A percentile compares a stretch with the other conserved stretches of the same genome.
phyloP scores from a whole-genome alignment of 2,888 invertebrate genomes.

The Gari tellinella region DNA sequence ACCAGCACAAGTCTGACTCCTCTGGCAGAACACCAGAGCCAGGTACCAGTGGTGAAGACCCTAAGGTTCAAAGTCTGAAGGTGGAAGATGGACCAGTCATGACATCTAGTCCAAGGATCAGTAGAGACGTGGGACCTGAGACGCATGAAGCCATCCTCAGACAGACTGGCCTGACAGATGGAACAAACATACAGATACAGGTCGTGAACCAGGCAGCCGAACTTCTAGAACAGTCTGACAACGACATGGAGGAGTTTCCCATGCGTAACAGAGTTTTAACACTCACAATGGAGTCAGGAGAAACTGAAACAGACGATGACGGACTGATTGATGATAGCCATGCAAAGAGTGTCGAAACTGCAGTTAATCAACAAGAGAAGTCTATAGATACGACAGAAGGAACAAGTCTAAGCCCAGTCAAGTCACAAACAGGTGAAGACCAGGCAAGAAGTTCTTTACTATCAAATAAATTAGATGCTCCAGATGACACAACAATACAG shows the following conservation, averaged over 20 bases:
- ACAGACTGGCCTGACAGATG: not conserved
- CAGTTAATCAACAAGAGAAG: not conserved
- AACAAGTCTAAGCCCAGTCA: too few relatives aligned
- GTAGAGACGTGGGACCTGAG: not conserved
- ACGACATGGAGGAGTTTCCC: not conserved
- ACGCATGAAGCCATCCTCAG: not conserved
- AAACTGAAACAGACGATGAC: constrained; percentile 20
- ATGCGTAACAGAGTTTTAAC: not conserved
- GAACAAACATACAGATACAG: not conserved
- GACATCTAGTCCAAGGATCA: constrained; percentile 48
- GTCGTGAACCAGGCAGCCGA: too few relatives aligned
- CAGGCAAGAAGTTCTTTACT: not conserved
- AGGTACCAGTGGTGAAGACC: not conserved
- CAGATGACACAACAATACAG: too few relatives aligned
- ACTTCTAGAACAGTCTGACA: not conserved
- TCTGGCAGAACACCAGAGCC: not conserved
- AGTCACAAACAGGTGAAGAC: not conserved
- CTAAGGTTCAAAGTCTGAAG: not conserved
- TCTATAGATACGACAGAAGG: not conserved
- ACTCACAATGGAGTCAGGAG: constrained; percentile 1
- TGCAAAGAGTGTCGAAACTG: not conserved
- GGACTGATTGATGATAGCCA: not conserved
- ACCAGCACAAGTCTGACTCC: not conserved
- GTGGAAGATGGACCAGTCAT: constrained; percentile 35
- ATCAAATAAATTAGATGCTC: not conserved